Evolutionary conservation across 2,888 invertebrate species (phyloP).

Genomic region (Julus scanicus): DNA sequence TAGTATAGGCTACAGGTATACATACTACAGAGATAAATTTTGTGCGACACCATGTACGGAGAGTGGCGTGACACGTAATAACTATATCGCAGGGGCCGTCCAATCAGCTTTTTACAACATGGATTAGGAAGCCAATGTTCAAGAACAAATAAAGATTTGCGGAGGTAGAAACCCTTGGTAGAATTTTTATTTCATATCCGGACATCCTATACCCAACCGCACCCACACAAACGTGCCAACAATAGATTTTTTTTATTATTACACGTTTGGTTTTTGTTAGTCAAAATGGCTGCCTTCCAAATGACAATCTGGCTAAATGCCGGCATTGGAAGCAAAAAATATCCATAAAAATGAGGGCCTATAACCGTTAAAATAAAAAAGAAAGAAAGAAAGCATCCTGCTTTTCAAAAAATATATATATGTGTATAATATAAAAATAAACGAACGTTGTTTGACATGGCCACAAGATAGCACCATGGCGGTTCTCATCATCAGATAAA

Average conservation of each 20-base stretch:
- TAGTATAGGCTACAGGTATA: too few species aligned
- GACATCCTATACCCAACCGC: constrained; percentile 9
- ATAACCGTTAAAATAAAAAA: neutral
- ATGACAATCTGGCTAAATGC: neutral
- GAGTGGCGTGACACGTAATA: neutral
- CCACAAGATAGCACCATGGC: too few species aligned
- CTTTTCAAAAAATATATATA: too few species aligned
- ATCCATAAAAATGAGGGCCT: neutral
- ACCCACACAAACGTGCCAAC: constrained; percentile 24
- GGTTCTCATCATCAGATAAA: too few species aligned
- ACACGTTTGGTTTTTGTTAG: neutral
- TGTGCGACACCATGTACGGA: neutral
- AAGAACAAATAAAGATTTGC: constrained; percentile 24
- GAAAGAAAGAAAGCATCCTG: too few species aligned
- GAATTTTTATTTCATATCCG: constrained; percentile 37
- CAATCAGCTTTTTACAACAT: constrained; percentile 2
- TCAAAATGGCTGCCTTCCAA: constrained; percentile 25
- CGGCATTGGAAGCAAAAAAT: neutral
- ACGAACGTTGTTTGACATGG: too few species aligned
- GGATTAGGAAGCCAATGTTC: constrained; percentile 21
- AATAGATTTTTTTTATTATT: neutral
- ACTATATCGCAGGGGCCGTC: neutral
- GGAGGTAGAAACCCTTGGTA: constrained; percentile 7
- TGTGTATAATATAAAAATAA: too few species aligned
- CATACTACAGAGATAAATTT: neutral